Base-by-base conservation (phyloP, 2,113 vertebrate species). In the Malaclemys terrapin region DNA sequence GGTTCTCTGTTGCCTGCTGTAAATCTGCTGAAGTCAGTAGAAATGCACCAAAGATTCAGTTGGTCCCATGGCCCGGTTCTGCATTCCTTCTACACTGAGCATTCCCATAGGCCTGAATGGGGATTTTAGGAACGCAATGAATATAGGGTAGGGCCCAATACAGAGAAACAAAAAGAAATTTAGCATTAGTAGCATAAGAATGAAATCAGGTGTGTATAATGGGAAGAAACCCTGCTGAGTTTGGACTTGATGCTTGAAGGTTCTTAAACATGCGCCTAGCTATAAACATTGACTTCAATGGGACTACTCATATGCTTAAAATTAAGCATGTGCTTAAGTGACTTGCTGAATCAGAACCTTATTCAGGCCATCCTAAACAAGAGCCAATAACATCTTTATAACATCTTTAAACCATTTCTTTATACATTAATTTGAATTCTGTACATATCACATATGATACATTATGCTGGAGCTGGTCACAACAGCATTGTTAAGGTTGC, bases 1-100 rank as follows among this genome's bases (percentile, higher is more conserved):
- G 0, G n/a, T 72, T 72, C 69, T 83, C 80, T 0, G 4, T 3
- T 11, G 65, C 87, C 45, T 82, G 27, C 6, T 72, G 14, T 16
- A 22, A 6, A 11, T 11, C 0, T 2, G n/a, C 52, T 45, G n/a
- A 2, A 8, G 53, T 47, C 42, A 47, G 22, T 27, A 25, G 35
- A 78, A 27, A 42, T 20, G 72, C 38, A 42, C 22, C 72, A 45
- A 5, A 76, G 20, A 45, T 45, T 6, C 27, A 76, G 45, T 11
- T 45, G 38, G 72, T 25, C 12, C 22, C 22, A 76, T 13, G 24
- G 22, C 42, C 22, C 6, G 6, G 24, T 27, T 27, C 42, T 27
- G 20, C 9, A 2, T 12, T 50, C 2, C 42, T 85, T 49, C 3
- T 25, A 13, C 11, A 2, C 5, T 76, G 16, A 1, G 3, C 1